Percentiles rank a stretch among this genome's conserved stretches.
phyloP scores from a whole-genome alignment of 1,140 invertebrate species.

The Diprion similis region DNA sequence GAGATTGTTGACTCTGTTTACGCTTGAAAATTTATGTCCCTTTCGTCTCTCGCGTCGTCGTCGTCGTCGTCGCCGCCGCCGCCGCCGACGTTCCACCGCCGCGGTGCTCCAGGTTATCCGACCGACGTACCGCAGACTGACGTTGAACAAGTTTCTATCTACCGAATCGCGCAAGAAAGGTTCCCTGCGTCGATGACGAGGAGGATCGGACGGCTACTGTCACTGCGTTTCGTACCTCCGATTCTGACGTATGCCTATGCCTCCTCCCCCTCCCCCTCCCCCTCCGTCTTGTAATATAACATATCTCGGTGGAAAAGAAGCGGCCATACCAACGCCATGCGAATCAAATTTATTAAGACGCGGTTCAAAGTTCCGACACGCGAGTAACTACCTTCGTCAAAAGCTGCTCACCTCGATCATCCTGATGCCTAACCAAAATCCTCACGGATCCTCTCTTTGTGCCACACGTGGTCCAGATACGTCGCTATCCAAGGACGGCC shows the following conservation, averaged over 20 bases:
- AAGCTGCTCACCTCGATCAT: constrained; percentile 7
- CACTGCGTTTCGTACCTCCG: no score
- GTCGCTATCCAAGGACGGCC: not conserved
- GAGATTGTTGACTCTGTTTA: constrained; percentile 5
- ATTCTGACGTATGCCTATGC: no score
- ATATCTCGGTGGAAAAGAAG: not conserved
- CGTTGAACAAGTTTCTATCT: constrained; percentile 7
- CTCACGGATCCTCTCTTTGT: not conserved
- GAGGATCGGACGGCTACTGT: not conserved
- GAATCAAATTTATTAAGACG: constrained; percentile 4
- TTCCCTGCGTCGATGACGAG: not conserved
- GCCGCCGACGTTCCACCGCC: not conserved
- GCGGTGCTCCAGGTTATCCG: not conserved
- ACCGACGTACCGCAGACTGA: not conserved
- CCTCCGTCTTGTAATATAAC: not conserved
- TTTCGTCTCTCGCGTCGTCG: constrained; percentile 1
- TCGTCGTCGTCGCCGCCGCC: not conserved
- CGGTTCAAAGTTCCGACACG: not conserved
- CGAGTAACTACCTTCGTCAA: not conserved
- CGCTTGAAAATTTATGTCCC: constrained; percentile 7
- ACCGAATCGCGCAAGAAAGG: constrained; percentile 6
- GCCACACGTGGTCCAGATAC: constrained; percentile 6
- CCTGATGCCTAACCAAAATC: constrained; percentile 3
- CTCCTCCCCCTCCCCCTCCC: no score
- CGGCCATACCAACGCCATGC: not conserved